Evolutionary conservation across 2,888 invertebrate species (phyloP), one percentile per base, ranked within the genome.

Genomic region (Mythimna vitellina): DNA sequence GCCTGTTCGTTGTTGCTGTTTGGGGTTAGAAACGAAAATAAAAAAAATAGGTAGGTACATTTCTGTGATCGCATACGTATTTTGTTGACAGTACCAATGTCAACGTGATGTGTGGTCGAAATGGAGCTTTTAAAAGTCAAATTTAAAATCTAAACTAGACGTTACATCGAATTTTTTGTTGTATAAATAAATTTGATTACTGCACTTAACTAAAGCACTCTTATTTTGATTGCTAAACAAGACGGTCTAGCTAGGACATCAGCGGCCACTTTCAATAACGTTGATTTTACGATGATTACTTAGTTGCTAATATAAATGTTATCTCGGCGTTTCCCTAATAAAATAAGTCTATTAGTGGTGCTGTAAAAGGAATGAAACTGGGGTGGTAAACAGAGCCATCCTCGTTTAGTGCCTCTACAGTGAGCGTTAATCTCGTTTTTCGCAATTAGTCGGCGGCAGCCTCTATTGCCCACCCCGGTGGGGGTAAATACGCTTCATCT

Each of bases 361-460:
- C 89, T 92, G 91, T 93, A 93, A 93, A 92, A 92, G 90, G 89
- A 92, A 93, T 89, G 89, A 90, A 91, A 89, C 90, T 79, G 88
- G 89, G 91, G 91, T 88, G 92, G 92, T 92, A 92, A 93, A 93
- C 91, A 92, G 89, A 91, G 91, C 89, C 91, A 91, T 92, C 91
- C 90, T 89, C 90, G 91, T 93, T 93, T 93, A 93, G 92, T 93
- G 92, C 90, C 90, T 91, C 89, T 92, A 91, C 91, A 89, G 91
- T 91, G 91, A 90, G 93, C 93, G 94, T 94, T 95, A 95, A 95
- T 95, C 94, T 94, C 90, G 93, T 95, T 95, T 93, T 92, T 93
- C 92, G 92, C 94, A 94, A 95, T 95, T 94, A 94, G 94, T 93
- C 90, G 90, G 90, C 92, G 90, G 91, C 91, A 89, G 91, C 91